Conservation (phyloP, 2,113 vertebrate genomes). For the Myxocyprinus asiaticus region DNA sequence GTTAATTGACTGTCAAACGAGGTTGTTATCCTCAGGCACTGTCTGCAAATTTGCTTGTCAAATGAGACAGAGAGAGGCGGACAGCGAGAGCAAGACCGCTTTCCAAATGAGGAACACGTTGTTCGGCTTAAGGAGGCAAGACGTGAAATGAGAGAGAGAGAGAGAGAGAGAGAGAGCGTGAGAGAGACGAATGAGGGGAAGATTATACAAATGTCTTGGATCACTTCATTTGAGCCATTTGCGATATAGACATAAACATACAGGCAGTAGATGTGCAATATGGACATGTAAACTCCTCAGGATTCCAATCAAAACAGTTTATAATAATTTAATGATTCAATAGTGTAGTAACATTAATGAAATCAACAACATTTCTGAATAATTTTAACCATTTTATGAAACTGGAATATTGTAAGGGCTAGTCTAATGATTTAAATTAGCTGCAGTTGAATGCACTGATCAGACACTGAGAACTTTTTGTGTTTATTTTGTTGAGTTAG, state of each 20-base stretch:
- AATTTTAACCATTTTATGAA: conserved; percentile 31
- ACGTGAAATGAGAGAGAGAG: conserved; percentile 53
- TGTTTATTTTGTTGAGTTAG: neutral
- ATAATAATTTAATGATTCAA: conserved; percentile 44
- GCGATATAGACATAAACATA: conserved; percentile 55
- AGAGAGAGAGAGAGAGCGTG: too few relatives aligned
- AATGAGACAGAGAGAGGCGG: conserved; percentile 97
- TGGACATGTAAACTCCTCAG: conserved; percentile 40
- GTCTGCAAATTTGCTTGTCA: conserved; percentile 99
- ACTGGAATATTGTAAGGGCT: conserved; percentile 5
- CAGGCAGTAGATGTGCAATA: conserved; percentile 19
- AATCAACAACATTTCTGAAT: conserved; percentile 43
- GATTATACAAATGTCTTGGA: conserved; percentile 65
- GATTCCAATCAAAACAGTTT: conserved; percentile 35
- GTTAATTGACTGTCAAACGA: conserved; percentile 99
- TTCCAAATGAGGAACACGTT: conserved; percentile 84
- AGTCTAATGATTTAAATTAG: neutral
- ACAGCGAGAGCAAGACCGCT: conserved; percentile 62
- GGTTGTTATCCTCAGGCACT: conserved; percentile 99
- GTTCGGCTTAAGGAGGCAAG: conserved; percentile 64
- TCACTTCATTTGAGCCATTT: conserved; percentile 71
- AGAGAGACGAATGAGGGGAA: conserved; percentile 46
- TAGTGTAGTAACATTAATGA: conserved; percentile 37
- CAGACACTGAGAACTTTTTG: neutral
- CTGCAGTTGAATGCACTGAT: neutral